Percentiles rank a stretch among this genome's conserved stretches.
phyloP scores from a whole-genome alignment of 2,113 vertebrate species.

The Procavia capensis region DNA sequence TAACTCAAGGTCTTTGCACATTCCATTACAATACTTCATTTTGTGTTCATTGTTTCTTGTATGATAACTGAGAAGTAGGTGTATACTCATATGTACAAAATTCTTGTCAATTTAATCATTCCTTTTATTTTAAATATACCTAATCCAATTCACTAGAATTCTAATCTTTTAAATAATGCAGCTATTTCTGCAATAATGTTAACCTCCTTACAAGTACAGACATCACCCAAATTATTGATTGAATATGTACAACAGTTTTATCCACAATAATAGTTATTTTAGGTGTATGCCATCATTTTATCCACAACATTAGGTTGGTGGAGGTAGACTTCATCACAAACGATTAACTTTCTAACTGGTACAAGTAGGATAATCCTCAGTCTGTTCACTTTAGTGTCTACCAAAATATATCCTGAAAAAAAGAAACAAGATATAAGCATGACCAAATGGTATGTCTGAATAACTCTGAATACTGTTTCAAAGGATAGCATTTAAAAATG shows the following conservation, averaged over 20 bases:
- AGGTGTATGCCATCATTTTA: background rate
- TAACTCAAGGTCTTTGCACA: too few relatives aligned
- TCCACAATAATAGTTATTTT: background rate
- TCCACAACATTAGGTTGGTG: background rate
- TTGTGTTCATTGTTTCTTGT: too few relatives aligned
- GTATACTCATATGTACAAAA: background rate
- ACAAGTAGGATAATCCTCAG: background rate
- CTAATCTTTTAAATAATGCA: background rate
- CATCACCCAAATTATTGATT: background rate
- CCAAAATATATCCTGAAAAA: background rate
- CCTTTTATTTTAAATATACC: background rate
- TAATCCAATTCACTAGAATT: background rate
- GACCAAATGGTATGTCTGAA: background rate
- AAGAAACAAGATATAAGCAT: background rate
- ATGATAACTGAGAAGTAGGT: too few relatives aligned
- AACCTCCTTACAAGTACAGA: background rate
- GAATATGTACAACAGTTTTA: background rate
- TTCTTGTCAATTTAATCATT: background rate
- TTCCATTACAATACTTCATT: too few relatives aligned
- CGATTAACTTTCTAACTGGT: background rate
- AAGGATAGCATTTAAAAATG: background rate
- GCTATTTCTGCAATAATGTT: background rate
- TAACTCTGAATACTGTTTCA: background rate
- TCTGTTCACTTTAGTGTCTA: background rate
- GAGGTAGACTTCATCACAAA: background rate